Conservation (phyloP, 2,888 invertebrate species). For the Hyalella azteca region DNA sequence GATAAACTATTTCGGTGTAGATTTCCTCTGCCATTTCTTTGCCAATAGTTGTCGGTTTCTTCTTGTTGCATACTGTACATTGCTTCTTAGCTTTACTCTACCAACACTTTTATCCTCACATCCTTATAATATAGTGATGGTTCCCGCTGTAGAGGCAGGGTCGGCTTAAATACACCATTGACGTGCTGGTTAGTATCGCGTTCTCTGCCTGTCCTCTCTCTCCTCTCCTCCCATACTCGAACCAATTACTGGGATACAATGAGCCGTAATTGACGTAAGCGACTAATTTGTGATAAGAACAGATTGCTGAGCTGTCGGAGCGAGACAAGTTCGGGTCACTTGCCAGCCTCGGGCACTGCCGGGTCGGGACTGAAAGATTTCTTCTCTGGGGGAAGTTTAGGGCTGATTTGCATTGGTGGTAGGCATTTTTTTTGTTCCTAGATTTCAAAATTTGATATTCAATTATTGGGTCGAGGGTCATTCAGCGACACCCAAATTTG, state of each 20-base stretch:
- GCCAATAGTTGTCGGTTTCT: too few relatives aligned
- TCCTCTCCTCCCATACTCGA: not conserved
- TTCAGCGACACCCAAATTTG: too few relatives aligned
- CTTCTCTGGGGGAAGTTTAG: not conserved
- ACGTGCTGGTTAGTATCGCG: not conserved
- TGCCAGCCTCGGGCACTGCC: not conserved
- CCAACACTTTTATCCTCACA: too few relatives aligned
- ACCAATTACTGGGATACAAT: constrained; percentile 17
- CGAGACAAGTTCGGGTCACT: not conserved
- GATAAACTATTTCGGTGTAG: too few relatives aligned
- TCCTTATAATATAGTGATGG: too few relatives aligned
- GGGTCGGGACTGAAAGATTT: not conserved
- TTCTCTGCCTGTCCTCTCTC: not conserved
- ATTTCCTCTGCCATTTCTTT: too few relatives aligned
- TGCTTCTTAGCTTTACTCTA: too few relatives aligned
- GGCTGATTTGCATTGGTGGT: not conserved
- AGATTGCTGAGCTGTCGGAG: not conserved
- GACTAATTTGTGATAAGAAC: constrained; percentile 23
- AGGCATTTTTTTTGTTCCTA: too few relatives aligned
- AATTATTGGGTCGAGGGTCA: too few relatives aligned
- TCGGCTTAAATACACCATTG: not conserved
- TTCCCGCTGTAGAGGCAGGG: not conserved
- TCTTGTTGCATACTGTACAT: too few relatives aligned
- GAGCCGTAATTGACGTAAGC: constrained; percentile 13
- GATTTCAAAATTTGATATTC: too few relatives aligned